These are phyloP conservation scores for Rhyacophila brunnea DNA, from an alignment of 1,140 invertebrate genomes.

Conservation along the genomic window DNA sequence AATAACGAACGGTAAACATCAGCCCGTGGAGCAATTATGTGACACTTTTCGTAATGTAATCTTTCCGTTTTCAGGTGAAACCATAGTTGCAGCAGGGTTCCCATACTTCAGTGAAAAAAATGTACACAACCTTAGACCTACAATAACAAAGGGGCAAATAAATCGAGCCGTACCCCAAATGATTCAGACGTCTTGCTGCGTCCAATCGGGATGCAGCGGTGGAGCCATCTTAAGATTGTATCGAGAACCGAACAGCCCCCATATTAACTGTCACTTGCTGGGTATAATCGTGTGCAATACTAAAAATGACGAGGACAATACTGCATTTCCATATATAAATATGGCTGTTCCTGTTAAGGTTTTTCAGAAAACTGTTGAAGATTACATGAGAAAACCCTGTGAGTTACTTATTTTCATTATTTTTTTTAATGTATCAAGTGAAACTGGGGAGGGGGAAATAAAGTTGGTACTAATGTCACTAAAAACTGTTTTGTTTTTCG, in stretches of 20 bases:
- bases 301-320: slow-evolving; percentile 42
- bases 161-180: slow-evolving; percentile 51
- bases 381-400: slow-evolving; percentile 53
- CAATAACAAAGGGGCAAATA: slow-evolving; percentile 53
- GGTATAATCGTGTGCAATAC: slow-evolving; percentile 57
- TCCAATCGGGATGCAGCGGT: slow-evolving; percentile 60
- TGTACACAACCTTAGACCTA: slow-evolving; percentile 45
- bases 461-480: too few species aligned
- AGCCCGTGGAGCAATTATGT: too few species aligned
- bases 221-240: slow-evolving; percentile 54
- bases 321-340: slow-evolving; percentile 55
- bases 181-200: slow-evolving; percentile 60
- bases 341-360: slow-evolving; percentile 55
- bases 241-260: slow-evolving; percentile 6
- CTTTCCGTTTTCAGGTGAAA: slow-evolving; percentile 46
- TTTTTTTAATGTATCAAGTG: too few species aligned
- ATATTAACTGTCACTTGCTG: slow-evolving; percentile 46
- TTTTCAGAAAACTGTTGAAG: slow-evolving; percentile 42
- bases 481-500: too few species aligned
- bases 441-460: too few species aligned
- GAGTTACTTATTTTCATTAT: slow-evolving; percentile 9
- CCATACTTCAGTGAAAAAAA: slow-evolving; percentile 54
- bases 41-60: neutral
- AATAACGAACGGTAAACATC: too few species aligned
- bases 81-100: slow-evolving; percentile 55